Conservation (phyloP, 2,888 invertebrate genomes). For the Volucella inflata region DNA sequence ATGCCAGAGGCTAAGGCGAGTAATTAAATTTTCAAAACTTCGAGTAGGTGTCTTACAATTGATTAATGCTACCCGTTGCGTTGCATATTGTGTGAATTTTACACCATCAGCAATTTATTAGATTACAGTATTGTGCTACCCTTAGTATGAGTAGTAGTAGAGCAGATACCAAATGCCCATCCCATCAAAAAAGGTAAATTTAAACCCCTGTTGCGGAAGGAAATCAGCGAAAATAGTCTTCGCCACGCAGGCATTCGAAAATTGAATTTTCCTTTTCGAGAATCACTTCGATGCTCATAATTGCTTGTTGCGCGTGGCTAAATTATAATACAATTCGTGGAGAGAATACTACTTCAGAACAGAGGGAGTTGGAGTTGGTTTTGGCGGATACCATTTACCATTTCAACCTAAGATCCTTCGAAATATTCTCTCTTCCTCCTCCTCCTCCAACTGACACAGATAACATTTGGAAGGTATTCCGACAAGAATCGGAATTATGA, state of each 20-base stretch:
- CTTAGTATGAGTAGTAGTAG: background rate
- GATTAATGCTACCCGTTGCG: constrained; percentile 72
- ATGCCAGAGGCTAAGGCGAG: constrained; percentile 70
- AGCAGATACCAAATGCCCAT: too few species aligned
- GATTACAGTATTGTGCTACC: constrained; percentile 53
- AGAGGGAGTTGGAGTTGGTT: background rate
- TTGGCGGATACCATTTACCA: background rate
- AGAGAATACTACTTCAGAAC: background rate
- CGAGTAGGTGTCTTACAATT: constrained; percentile 73
- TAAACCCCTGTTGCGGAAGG: background rate
- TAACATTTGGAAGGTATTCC: constrained; percentile 43
- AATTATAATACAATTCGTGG: constrained; percentile 42
- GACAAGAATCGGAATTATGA: constrained; percentile 46
- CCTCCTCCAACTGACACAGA: constrained; percentile 10
- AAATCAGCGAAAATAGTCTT: constrained; percentile 16
- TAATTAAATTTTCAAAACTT: constrained; percentile 75
- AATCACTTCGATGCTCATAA: constrained; percentile 68
- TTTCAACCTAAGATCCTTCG: too few species aligned
- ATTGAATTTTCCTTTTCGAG: constrained; percentile 44
- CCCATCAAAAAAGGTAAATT: constrained; percentile 12
- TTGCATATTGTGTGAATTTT: constrained; percentile 56
- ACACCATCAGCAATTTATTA: constrained; percentile 71
- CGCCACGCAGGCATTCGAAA: constrained; percentile 56
- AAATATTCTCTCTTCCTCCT: background rate
- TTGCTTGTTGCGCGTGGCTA: constrained; percentile 68